Percentiles rank a stretch among this genome's conserved stretches.
Conservation (phyloP, 2,888 invertebrate species). For the Acleris emargana region DNA sequence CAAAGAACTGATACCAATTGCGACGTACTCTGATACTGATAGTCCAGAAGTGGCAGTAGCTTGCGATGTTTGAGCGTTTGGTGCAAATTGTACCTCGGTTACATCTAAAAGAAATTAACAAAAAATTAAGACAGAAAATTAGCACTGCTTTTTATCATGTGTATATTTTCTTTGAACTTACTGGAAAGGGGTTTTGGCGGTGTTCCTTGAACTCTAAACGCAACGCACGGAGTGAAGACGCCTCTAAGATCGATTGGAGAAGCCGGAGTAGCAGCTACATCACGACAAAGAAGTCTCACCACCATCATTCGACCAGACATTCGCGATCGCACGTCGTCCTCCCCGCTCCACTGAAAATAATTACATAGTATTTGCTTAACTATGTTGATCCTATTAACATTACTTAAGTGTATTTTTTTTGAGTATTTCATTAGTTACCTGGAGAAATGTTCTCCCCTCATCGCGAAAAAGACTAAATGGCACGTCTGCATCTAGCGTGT, state of each 20-base stretch:
- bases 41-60: constrained; percentile 84
- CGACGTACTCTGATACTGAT: constrained; percentile 90
- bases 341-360: constrained; percentile 91
- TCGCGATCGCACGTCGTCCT: constrained; percentile 88
- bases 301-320: constrained; percentile 93
- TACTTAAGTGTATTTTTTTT: too few species aligned
- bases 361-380: neutral
- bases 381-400: too few species aligned
- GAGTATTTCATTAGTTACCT: constrained; percentile 86
- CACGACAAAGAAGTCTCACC: constrained; percentile 91
- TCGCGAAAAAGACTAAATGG: constrained; percentile 92
- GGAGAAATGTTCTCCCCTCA: constrained; percentile 91
- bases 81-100: constrained; percentile 90
- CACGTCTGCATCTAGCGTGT: constrained; percentile 89
- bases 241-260: constrained; percentile 81
- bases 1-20: constrained; percentile 92
- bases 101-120: constrained; percentile 84
- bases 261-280: constrained; percentile 82
- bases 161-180: constrained; percentile 59
- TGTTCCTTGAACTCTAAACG: constrained; percentile 93
- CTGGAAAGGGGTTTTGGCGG: constrained; percentile 86
- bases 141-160: too few species aligned
- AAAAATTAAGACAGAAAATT: neutral
- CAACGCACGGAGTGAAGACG: constrained; percentile 93
- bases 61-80: constrained; percentile 85